Evolutionary conservation across 2,797 vertebrate genomes (phyloP).

Genomic region (Catostomus latipinnis): DNA sequence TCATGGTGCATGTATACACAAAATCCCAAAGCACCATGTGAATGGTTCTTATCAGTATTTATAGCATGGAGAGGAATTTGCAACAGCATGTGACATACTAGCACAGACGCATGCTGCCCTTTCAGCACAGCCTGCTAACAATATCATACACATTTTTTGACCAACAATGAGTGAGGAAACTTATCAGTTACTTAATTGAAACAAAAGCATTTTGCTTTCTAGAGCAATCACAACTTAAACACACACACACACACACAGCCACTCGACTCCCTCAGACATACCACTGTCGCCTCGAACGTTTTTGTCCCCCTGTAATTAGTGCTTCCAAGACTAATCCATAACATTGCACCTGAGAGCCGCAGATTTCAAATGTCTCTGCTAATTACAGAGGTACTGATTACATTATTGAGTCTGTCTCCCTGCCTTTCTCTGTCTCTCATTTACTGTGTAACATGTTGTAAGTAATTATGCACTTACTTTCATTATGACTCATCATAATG

Average conservation of each 20-base stretch:
- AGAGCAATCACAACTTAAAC: neutral
- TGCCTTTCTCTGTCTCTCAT: constrained; percentile 23
- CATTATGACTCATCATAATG: constrained; percentile 11
- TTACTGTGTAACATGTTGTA: neutral
- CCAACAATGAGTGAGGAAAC: neutral
- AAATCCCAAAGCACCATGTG: neutral
- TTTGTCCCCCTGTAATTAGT: constrained; percentile 35
- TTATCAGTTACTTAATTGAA: neutral
- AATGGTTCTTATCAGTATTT: neutral
- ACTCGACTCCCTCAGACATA: neutral
- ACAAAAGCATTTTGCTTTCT: neutral
- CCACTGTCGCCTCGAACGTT: neutral
- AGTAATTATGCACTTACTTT: neutral
- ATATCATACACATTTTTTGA: neutral
- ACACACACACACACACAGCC: neutral
- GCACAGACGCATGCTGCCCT: neutral
- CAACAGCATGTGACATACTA: neutral
- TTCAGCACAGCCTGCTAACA: neutral
- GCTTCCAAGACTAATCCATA: constrained; percentile 40
- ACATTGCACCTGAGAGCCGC: constrained; percentile 22
- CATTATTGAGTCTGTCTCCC: constrained; percentile 33
- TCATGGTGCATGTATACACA: constrained; percentile 2
- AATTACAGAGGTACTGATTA: constrained; percentile 14
- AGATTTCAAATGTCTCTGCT: constrained; percentile 25
- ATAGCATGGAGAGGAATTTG: neutral